Evolutionary conservation across 2,888 invertebrate species (phyloP).

Genomic region (Sarcophaga variegata): DNA sequence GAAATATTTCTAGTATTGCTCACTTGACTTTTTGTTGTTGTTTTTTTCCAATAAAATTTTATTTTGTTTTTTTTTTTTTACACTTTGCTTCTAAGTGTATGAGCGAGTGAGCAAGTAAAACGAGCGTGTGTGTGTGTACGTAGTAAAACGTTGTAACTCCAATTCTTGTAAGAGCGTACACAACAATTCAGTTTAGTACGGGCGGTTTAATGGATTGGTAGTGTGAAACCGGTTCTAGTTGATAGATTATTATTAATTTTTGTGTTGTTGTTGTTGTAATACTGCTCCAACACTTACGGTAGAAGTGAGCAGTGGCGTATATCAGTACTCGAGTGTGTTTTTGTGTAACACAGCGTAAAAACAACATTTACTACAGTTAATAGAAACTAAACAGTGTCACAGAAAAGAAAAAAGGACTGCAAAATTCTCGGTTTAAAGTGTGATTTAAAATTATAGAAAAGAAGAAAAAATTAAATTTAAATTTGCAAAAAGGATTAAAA

Average conservation of each 20-base stretch:
- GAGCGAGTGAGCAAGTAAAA: background rate
- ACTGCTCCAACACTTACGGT: background rate
- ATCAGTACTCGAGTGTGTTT: constrained; percentile 15
- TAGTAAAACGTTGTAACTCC: constrained; percentile 44
- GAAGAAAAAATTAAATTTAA: constrained; percentile 33
- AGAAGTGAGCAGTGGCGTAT: constrained; percentile 33
- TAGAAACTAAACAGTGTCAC: background rate
- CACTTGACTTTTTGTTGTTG: background rate
- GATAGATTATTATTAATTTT: constrained; percentile 45
- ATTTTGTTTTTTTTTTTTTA: background rate
- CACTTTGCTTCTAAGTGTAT: constrained; percentile 36
- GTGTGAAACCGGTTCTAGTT: constrained; percentile 71
- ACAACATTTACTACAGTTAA: background rate
- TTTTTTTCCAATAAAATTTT: background rate
- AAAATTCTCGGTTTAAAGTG: background rate
- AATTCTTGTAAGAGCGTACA: background rate
- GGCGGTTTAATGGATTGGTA: constrained; percentile 73
- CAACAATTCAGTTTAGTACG: constrained; percentile 72
- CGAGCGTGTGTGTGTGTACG: constrained; percentile 1
- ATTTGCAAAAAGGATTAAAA: background rate
- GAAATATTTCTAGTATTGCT: background rate
- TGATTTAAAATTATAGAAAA: background rate
- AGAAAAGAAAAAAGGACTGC: background rate
- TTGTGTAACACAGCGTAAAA: constrained; percentile 16
- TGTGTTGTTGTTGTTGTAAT: constrained; percentile 43